Evolutionary conservation across 1,140 invertebrate species (phyloP), one percentile per base, ranked within the genome.

Genomic region (Drosophila auraria): DNA sequence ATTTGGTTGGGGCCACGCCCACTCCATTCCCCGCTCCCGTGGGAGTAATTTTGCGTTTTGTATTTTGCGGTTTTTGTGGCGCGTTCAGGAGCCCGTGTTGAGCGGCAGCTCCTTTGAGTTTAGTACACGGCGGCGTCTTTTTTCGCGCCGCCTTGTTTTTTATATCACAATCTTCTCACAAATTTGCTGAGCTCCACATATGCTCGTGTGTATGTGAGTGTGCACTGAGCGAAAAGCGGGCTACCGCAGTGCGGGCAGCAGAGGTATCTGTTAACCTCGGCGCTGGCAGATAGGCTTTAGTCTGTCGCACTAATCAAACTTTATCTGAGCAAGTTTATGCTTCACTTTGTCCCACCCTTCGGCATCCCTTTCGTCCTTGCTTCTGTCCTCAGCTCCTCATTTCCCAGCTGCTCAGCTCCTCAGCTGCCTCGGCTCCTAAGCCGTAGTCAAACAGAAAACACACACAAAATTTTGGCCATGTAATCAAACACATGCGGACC

Each of bases 21-120:
- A 50, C 50, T 9, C 53, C 38, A 33, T 62, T 58, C 42, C 51
- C 54, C 14, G 65, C 33, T 90, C 83, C 74, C 74, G 27, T 53
- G 84, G 84, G 84, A 90, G 84, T 86, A 89, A 89, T 89, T 87
- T 86, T 82, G 82, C 78, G 86, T 84, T 87, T 90, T 87, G 86
- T 87, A 87, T 84, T 90, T 82, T 90, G 84, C 63, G 86, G 82
- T 89, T 87, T 87, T 82, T 79, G 56, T 69, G 23, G 23, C 70
- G 69, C 47, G 53, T 50, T 72, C 50, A 40, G 53, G 49, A 25
- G 75, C 78, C 51, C 61, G 36, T 56, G 33, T 36, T 12, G 33
- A 36, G 25, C 33, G 40, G 42, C 51, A 61, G 65, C 51, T 80
- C 53, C 64, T 71, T 63, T 54, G 30, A 54, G 53, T 20, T 53